Conservation (phyloP, 2,797 vertebrate species). For the Thamnophis elegans region DNA sequence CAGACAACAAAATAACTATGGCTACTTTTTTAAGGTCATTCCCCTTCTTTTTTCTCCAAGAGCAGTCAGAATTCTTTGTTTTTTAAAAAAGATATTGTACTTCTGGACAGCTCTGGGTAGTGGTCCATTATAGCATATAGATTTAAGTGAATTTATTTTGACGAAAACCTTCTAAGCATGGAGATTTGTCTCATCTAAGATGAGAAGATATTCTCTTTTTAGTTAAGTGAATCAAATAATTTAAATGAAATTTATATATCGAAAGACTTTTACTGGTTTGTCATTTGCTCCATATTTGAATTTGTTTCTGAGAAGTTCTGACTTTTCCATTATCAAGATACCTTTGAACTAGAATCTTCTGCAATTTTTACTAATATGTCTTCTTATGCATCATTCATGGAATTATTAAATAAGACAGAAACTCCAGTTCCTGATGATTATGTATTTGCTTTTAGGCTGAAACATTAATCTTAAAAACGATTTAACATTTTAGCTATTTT, state of each 20-base stretch:
- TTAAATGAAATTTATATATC: conserved; percentile 10
- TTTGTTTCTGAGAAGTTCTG: conserved; percentile 13
- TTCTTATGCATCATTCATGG: conserved; percentile 16
- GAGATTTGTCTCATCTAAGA: not conserved
- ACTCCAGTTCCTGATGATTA: not conserved
- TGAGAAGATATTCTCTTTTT: conserved; percentile 1
- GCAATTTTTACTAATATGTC: conserved; percentile 14
- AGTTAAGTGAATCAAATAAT: conserved; percentile 1
- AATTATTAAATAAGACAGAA: conserved; percentile 16
- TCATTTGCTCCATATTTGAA: conserved; percentile 1
- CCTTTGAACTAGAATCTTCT: not conserved
- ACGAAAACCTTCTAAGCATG: not conserved
- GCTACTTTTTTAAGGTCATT: not conserved
- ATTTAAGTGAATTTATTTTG: not conserved
- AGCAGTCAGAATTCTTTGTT: not conserved
- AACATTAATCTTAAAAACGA: conserved; percentile 18
- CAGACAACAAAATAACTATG: not conserved
- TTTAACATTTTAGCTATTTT: conserved; percentile 30
- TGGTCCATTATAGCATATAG: not conserved
- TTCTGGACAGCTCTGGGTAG: not conserved
- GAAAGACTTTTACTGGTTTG: not conserved
- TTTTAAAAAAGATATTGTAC: not conserved
- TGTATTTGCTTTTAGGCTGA: not conserved
- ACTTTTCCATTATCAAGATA: conserved; percentile 4
- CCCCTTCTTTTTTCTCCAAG: not conserved